Evolutionary conservation across 23 tunicate genomes (phyloP).

Genomic region (Diplosoma virens): DNA sequence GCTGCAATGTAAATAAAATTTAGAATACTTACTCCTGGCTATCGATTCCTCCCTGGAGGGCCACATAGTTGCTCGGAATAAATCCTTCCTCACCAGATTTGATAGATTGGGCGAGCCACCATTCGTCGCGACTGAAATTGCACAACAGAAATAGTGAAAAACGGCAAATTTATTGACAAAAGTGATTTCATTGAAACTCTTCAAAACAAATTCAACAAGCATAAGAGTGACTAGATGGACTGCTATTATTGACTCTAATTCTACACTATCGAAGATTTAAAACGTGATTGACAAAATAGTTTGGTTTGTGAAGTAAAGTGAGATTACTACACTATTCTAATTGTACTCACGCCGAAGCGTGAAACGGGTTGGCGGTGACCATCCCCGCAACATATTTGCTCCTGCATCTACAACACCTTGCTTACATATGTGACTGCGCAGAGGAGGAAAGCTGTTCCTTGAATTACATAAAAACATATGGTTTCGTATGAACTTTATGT

Average conservation of each 20-base stretch:
- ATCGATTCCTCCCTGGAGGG: slow-evolving; percentile 45
- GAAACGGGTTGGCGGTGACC: too few relatives aligned
- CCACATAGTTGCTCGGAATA: slow-evolving; percentile 77
- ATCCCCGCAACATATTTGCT: too few relatives aligned
- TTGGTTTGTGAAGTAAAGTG: neutral
- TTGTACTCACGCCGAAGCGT: too few relatives aligned
- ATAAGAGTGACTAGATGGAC: too few relatives aligned
- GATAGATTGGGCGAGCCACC: slow-evolving; percentile 68
- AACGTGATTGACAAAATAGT: neutral
- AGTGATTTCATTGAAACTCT: neutral
- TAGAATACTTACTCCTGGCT: slow-evolving; percentile 35
- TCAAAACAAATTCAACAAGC: neutral
- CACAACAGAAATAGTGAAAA: neutral
- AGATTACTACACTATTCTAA: neutral
- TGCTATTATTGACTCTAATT: too few relatives aligned
- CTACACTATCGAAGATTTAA: too few relatives aligned
- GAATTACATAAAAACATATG: too few relatives aligned
- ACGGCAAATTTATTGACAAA: neutral
- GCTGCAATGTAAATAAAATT: neutral
- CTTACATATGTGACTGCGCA: too few relatives aligned
- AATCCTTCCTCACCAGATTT: slow-evolving; percentile 39
- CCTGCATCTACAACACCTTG: too few relatives aligned
- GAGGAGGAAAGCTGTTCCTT: too few relatives aligned
- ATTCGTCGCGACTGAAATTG: slow-evolving; percentile 41
- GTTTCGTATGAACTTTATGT: too few relatives aligned